These are phyloP conservation scores for Calameuta filiformis DNA, from an alignment of 2,888 invertebrate species.

Conservation along the genomic window DNA sequence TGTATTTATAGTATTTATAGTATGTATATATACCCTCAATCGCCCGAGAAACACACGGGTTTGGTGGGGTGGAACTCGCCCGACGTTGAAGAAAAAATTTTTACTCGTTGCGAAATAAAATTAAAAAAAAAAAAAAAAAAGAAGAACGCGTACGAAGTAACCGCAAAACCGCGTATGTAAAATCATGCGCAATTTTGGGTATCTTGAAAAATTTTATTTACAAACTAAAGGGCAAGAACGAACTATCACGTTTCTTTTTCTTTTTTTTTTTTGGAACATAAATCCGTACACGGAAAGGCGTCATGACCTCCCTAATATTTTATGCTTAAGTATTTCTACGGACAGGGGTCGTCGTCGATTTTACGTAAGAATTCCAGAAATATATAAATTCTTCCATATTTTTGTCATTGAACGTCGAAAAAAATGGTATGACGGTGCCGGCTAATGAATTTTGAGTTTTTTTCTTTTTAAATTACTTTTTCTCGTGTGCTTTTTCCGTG, in stretches of 20 bases:
- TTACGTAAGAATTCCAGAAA: neutral
- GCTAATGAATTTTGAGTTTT: neutral
- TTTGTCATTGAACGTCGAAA: neutral
- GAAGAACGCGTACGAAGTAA: neutral
- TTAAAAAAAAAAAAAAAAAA: neutral
- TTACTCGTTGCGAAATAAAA: neutral
- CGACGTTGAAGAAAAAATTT: constrained; percentile 12
- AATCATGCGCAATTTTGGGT: neutral
- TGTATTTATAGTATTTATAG: constrained; percentile 11
- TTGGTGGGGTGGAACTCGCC: constrained; percentile 25
- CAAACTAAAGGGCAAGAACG: constrained; percentile 39
- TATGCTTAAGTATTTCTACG: constrained; percentile 25
- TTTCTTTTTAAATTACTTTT: neutral
- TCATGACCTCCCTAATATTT: constrained; percentile 36
- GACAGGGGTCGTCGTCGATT: neutral
- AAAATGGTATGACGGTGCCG: neutral
- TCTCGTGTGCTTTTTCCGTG: neutral
- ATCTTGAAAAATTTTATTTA: constrained; percentile 39
- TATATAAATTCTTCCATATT: neutral
- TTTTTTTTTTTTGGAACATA: constrained; percentile 30
- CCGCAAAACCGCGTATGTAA: neutral
- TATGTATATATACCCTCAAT: constrained; percentile 27
- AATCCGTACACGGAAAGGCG: constrained; percentile 40
- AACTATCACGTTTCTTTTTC: constrained; percentile 13
- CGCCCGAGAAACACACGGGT: constrained; percentile 25